Conservation (phyloP, 2,888 invertebrate species). For the Lochmaea capreae region DNA sequence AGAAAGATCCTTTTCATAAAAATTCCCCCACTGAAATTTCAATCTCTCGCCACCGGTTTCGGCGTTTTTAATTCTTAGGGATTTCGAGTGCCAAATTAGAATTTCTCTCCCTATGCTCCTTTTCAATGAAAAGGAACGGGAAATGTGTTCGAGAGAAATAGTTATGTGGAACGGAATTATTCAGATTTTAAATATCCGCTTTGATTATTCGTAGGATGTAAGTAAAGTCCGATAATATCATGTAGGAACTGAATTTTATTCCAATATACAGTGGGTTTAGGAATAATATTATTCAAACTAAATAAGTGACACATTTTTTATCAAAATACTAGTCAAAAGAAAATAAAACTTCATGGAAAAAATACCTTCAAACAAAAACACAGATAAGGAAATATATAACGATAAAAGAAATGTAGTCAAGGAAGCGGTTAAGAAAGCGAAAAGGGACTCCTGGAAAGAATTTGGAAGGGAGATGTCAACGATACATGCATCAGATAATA, state of each 20-base stretch:
- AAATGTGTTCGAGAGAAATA: slow-evolving; percentile 4
- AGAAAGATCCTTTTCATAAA: slow-evolving; percentile 2
- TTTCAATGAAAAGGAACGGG: slow-evolving; percentile 12
- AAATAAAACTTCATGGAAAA: no score
- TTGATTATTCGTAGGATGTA: neutral
- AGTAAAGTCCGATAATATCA: neutral
- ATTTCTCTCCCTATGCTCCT: slow-evolving; percentile 8
- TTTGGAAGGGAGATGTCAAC: no score
- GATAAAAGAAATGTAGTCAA: no score
- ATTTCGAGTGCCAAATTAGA: slow-evolving; percentile 13
- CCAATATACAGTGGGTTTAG: no score
- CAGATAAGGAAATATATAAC: no score
- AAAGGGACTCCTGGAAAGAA: no score
- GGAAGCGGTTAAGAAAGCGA: no score
- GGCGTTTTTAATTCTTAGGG: slow-evolving; percentile 7
- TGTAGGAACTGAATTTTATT: neutral
- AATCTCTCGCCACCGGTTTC: slow-evolving; percentile 9
- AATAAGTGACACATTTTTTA: no score
- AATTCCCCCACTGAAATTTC: slow-evolving; percentile 7
- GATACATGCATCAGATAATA: no score
- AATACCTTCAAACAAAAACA: no score
- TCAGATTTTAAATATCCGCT: slow-evolving; percentile 1
- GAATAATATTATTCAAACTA: no score
- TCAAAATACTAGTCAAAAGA: no score
- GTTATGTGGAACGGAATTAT: neutral